Percentiles rank a stretch among this genome's conserved stretches.
Conservation (phyloP, 2,888 invertebrate species). For the Oasisia sp. region DNA sequence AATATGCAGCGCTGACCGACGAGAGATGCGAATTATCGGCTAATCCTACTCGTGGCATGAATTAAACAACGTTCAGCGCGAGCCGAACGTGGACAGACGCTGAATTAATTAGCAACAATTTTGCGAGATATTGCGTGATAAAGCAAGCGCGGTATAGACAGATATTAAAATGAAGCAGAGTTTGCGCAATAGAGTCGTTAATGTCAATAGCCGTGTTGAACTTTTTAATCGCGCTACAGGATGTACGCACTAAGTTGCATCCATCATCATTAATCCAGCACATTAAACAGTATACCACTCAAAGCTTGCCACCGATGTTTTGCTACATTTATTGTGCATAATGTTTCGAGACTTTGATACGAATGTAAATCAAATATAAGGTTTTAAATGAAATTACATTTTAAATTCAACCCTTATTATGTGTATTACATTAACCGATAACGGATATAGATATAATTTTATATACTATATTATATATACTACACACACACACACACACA, state of each 20-base stretch:
- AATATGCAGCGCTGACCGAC: neutral
- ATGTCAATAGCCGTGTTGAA: neutral
- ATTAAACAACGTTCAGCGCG: neutral
- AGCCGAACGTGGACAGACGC: neutral
- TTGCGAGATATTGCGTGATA: constrained; percentile 6
- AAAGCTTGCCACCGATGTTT: neutral
- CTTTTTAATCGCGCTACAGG: neutral
- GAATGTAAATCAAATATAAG: no score
- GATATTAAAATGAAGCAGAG: neutral
- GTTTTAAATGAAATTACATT: neutral
- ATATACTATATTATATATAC: no score
- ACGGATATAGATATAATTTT: no score
- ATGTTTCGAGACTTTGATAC: neutral
- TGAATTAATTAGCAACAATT: neutral
- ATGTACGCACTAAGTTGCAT: neutral
- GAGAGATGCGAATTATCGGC: neutral
- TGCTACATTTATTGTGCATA: neutral
- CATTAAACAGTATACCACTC: neutral
- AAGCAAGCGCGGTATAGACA: neutral
- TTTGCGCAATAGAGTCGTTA: constrained; percentile 1
- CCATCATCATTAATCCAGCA: constrained; percentile 12
- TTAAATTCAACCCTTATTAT: neutral
- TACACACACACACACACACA: no score
- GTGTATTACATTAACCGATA: neutral
- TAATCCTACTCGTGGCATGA: neutral